Conservation (phyloP, 2,797 vertebrate genomes). For the Limosa lapponica region DNA sequence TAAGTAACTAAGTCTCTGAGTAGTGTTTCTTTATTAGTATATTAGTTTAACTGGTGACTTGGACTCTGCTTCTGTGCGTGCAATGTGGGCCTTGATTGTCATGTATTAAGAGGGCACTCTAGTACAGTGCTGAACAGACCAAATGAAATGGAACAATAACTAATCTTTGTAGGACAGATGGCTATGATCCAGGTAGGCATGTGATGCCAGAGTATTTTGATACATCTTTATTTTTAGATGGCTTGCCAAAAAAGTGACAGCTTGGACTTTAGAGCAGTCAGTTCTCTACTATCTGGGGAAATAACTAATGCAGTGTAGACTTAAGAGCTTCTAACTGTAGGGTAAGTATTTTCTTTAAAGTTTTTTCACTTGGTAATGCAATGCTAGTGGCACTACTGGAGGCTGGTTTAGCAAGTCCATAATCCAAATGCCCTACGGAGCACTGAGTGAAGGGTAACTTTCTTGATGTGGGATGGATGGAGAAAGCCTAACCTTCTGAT, state of each 20-base stretch:
- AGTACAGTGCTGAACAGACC: background rate
- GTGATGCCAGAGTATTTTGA: constrained; percentile 21
- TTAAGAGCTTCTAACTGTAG: background rate
- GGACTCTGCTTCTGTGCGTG: background rate
- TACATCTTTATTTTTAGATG: constrained; percentile 22
- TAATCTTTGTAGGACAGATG: constrained; percentile 41
- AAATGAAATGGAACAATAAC: background rate
- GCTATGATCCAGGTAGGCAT: constrained; percentile 46
- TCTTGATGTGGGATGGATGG: background rate
- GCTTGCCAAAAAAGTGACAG: background rate
- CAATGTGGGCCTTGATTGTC: background rate
- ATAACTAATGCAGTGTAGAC: background rate
- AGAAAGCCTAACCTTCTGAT: background rate
- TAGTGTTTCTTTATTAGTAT: background rate
- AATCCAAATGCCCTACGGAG: background rate
- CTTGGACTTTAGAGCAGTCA: constrained; percentile 18
- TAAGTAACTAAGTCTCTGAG: background rate
- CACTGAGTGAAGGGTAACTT: background rate
- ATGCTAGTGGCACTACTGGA: background rate
- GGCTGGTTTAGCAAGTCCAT: background rate
- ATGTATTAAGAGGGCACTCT: background rate
- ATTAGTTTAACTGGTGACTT: background rate
- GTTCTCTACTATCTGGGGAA: background rate
- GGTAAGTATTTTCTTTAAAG: background rate
- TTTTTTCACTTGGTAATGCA: background rate